Percentiles rank a stretch among this genome's conserved stretches.
Evolutionary conservation across 2,797 vertebrate species (phyloP).

Genomic region (Apogon talboti): DNA sequence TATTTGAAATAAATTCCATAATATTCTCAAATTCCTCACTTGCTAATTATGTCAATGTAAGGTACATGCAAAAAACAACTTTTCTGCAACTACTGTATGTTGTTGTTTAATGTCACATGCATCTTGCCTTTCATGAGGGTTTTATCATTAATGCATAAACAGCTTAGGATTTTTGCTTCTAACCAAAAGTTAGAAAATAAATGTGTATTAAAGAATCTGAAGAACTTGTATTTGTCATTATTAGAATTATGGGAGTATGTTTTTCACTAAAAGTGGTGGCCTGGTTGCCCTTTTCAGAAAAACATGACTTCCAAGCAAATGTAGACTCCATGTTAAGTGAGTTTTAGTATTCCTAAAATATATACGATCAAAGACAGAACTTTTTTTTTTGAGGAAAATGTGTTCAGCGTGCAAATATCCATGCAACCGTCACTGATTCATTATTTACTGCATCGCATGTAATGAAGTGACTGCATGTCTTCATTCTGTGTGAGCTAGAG

Average conservation of each 20-base stretch:
- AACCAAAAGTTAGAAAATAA: slow-evolving; percentile 8
- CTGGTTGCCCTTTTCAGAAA: background rate
- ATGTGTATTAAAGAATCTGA: slow-evolving; percentile 12
- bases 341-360: slow-evolving; percentile 3
- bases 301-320: background rate
- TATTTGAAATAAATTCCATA: no score
- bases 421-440: background rate
- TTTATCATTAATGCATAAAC: no score
- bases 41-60: no score
- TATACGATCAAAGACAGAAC: no score
- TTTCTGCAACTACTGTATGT: no score
- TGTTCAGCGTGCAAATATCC: slow-evolving; percentile 7
- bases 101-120: no score
- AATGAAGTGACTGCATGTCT: background rate
- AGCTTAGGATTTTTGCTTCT: background rate
- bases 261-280: background rate
- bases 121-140: no score
- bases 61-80: no score
- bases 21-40: no score
- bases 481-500: slow-evolving; percentile 20
- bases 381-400: slow-evolving; percentile 9
- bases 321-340: background rate
- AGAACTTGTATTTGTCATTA: background rate
- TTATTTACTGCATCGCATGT: slow-evolving; percentile 4
- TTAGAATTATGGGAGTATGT: background rate